Percentiles rank a stretch among this genome's conserved stretches.
phyloP scores from a whole-genome alignment of 2,113 vertebrate genomes.

The Anser cygnoides region DNA sequence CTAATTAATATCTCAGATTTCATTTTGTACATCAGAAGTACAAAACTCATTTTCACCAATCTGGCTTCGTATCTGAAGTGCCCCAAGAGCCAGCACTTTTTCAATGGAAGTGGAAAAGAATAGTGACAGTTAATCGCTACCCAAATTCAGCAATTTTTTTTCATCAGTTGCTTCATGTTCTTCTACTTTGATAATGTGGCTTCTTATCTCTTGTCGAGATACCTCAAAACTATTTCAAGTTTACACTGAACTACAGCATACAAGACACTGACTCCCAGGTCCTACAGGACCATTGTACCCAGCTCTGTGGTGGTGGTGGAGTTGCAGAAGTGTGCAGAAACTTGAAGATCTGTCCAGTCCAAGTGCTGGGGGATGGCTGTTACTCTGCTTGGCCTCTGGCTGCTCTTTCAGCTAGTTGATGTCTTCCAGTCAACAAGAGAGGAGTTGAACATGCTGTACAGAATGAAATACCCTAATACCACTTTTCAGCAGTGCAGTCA shows the following conservation, averaged over 20 bases:
- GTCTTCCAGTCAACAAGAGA: not conserved
- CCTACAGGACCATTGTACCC: not conserved
- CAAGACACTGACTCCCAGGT: not conserved
- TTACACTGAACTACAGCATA: not conserved
- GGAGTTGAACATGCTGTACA: not conserved
- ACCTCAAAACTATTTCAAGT: not conserved
- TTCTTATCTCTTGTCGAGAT: not conserved
- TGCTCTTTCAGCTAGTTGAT: not conserved
- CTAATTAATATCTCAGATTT: not conserved
- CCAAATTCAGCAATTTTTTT: not conserved
- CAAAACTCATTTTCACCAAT: not conserved
- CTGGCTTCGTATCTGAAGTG: not conserved
- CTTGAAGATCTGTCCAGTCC: not conserved
- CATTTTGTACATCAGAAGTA: not conserved
- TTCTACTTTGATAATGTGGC: not conserved
- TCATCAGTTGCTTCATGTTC: not conserved
- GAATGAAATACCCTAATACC: not conserved
- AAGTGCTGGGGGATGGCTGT: not conserved
- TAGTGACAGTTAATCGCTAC: not conserved
- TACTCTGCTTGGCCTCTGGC: accelerated
- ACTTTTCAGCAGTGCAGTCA: not conserved
- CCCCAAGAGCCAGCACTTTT: not conserved
- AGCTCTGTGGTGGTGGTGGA: not conserved
- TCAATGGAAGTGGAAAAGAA: not conserved
- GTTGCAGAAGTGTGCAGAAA: not conserved